Percentiles rank a stretch among this genome's conserved stretches.
Conservation (phyloP, 2,113 vertebrate species). For the Capreolus pygargus region DNA sequence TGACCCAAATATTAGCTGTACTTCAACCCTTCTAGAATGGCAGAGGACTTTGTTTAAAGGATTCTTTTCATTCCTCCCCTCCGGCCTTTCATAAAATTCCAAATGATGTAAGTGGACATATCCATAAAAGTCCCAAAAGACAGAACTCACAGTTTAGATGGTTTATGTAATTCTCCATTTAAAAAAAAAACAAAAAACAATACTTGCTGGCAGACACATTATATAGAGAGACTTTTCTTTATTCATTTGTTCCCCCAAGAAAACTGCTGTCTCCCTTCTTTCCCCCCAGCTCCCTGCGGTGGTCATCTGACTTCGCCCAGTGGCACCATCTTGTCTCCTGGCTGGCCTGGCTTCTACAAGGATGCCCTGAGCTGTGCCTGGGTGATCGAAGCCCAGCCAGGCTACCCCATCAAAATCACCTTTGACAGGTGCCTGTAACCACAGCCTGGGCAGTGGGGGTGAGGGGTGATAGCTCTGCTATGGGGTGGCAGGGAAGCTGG, state of each 20-base stretch:
- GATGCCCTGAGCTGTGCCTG: conserved; percentile 97
- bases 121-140: not conserved
- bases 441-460: not conserved
- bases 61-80: conserved; percentile 42
- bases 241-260: not conserved
- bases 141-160: not conserved
- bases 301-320: conserved; percentile 94
- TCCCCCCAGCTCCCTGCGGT: conserved; percentile 91
- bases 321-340: conserved; percentile 97
- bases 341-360: conserved; percentile 99
- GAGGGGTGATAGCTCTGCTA: not conserved
- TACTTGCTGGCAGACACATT: conserved; percentile 29
- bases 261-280: not conserved
- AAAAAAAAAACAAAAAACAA: conserved; percentile 6
- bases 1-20: not conserved
- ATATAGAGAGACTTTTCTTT: not conserved
- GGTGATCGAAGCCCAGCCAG: conserved; percentile 97
- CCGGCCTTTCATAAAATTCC: conserved; percentile 25
- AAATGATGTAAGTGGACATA: not conserved
- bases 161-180: conserved; percentile 36
- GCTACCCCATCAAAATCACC: conserved; percentile 99
- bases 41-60: conserved; percentile 22
- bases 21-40: not conserved
- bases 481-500: not conserved
- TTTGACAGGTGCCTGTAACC: conserved; percentile 91